Percentiles rank a stretch among this genome's conserved stretches.
These are phyloP conservation scores for Thinocorus orbignyianus DNA, from an alignment of 2,113 vertebrate species.

Conservation along the genomic window DNA sequence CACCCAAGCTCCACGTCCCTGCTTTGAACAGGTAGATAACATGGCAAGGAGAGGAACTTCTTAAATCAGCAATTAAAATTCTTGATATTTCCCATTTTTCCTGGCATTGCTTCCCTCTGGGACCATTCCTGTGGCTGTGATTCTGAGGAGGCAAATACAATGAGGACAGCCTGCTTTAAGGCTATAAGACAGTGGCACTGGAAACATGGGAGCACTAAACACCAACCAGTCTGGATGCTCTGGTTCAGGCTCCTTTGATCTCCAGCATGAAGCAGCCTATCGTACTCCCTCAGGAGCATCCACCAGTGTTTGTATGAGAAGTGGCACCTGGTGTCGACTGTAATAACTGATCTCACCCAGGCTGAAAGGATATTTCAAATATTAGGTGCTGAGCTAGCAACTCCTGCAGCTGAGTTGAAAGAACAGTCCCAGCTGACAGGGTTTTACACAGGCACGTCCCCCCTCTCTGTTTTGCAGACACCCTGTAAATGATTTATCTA, in stretches of 20 bases:
- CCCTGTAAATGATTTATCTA: neutral
- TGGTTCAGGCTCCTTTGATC: neutral
- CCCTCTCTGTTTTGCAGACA: neutral
- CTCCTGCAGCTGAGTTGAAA: neutral
- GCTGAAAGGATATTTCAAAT: neutral
- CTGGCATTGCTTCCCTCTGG: neutral
- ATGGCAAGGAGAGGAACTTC: neutral
- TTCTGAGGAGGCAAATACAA: neutral
- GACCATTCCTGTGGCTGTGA: neutral
- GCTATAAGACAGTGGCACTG: neutral
- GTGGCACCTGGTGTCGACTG: neutral
- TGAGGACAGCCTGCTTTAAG: rapidly evolving
- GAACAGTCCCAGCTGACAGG: neutral
- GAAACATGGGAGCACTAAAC: neutral
- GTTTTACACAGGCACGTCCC: neutral
- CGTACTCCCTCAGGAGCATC: neutral
- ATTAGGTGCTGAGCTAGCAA: neutral
- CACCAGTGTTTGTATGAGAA: neutral
- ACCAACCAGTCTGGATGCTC: neutral
- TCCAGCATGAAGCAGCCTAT: neutral
- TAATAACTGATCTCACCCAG: neutral
- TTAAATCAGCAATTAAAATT: neutral
- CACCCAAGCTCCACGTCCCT: neutral
- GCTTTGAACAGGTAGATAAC: neutral
- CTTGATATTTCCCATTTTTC: neutral